Evolutionary conservation across 37 sponge, comb jelly and placozoan genomes (phyloP).

Genomic region (Agelas oroides): DNA sequence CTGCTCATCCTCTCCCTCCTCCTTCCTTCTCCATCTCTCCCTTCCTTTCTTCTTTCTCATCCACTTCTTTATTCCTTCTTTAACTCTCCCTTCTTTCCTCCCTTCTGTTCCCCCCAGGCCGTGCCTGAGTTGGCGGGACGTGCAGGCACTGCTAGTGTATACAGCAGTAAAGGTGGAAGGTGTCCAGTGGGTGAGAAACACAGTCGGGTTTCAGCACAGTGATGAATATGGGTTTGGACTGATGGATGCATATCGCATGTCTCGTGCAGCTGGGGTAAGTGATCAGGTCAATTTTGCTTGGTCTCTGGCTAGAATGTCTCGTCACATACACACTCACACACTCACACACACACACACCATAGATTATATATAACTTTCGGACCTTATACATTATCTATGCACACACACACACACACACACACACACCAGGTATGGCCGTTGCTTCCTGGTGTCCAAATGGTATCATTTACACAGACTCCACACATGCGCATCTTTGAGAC

Average conservation of each 20-base stretch:
- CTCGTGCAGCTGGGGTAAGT: constrained; percentile 56
- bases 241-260: constrained; percentile 66
- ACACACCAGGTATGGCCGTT: too few relatives aligned
- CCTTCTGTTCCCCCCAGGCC: constrained; percentile 35
- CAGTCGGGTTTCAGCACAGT: constrained; percentile 71
- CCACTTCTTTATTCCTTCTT: constrained; percentile 87
- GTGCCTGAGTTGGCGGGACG: constrained; percentile 86
- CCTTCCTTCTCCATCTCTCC: too few relatives aligned
- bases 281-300: not conserved
- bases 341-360: too few relatives aligned
- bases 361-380: too few relatives aligned
- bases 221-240: constrained; percentile 83
- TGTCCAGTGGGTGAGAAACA: constrained; percentile 71
- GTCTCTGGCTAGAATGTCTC: too few relatives aligned
- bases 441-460: too few relatives aligned
- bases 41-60: not conserved
- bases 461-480: too few relatives aligned
- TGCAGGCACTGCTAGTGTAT: constrained; percentile 77
- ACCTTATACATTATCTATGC: too few relatives aligned
- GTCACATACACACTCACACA: too few relatives aligned
- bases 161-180: constrained; percentile 67
- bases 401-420: too few relatives aligned
- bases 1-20: too few relatives aligned
- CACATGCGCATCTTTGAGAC: too few relatives aligned
- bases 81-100: constrained; percentile 22